Evolutionary conservation across 2,888 invertebrate genomes (phyloP).

Genomic region (Drosophila hamatofila): DNA sequence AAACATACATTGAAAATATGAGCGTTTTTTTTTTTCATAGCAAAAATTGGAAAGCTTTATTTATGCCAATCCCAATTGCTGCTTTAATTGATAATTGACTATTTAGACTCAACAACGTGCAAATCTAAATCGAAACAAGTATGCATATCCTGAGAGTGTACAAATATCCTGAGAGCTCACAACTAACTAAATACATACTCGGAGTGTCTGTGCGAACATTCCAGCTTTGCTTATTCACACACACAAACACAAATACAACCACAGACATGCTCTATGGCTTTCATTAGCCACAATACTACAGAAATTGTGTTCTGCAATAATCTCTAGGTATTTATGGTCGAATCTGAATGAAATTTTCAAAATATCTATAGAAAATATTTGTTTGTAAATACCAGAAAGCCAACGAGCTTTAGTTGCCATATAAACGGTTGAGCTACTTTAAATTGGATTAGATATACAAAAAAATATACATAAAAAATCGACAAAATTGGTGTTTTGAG

Average conservation of each 20-base stretch:
- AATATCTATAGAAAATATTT: not conserved
- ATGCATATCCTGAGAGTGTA: not conserved
- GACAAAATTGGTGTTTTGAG: not conserved
- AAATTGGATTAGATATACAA: not conserved
- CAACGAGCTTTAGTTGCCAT: too few species aligned
- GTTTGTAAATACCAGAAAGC: not conserved
- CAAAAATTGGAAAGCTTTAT: too few species aligned
- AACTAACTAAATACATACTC: not conserved
- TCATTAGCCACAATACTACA: not conserved
- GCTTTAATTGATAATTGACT: not conserved
- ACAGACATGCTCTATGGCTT: too few species aligned
- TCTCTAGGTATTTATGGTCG: not conserved
- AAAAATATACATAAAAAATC: not conserved
- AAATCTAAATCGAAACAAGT: not conserved
- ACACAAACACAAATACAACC: not conserved
- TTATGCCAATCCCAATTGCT: not conserved
- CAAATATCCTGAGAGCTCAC: not conserved
- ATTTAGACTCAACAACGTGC: not conserved
- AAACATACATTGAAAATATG: too few species aligned
- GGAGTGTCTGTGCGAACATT: not conserved
- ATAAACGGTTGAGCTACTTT: not conserved
- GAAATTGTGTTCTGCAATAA: not conserved
- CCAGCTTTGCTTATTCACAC: not conserved
- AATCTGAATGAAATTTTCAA: not conserved
- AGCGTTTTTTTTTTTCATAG: too few species aligned